Evolutionary conservation across 2,113 vertebrate species (phyloP).

Genomic region (Barnardius zonarius): DNA sequence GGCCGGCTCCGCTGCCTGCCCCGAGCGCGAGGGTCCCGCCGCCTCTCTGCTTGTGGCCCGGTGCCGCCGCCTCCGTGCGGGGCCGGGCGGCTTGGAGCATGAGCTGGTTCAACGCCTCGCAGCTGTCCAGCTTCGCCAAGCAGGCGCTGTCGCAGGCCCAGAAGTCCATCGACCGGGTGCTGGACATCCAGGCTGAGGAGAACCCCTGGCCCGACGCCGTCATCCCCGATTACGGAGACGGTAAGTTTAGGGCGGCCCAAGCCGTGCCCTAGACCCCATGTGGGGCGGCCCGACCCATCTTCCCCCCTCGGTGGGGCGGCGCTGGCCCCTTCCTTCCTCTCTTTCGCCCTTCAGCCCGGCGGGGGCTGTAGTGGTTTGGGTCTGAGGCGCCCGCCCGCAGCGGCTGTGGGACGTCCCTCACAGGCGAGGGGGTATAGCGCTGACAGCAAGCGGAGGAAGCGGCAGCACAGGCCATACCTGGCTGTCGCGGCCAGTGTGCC

Average conservation of each 20-base stretch:
- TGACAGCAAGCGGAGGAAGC: not conserved
- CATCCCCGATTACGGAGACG: conserved; percentile 76
- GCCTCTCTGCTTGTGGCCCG: not conserved
- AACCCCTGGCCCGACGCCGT: conserved; percentile 80
- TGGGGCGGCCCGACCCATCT: not conserved
- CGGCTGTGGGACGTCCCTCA: fast-evolving
- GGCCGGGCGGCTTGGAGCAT: conserved; percentile 61
- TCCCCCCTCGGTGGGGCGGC: not conserved
- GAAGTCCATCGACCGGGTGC: conserved; percentile 95
- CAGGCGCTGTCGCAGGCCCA: conserved; percentile 96
- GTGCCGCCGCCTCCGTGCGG: not conserved
- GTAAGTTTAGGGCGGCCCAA: conserved; percentile 60
- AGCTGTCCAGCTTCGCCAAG: conserved; percentile 95
- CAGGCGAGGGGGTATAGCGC: not conserved
- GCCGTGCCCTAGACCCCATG: no score
- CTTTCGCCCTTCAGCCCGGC: not conserved
- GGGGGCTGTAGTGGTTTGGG: not conserved
- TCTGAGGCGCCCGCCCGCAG: no score
- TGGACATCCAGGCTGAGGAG: conserved; percentile 95
- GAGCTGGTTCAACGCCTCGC: conserved; percentile 99
- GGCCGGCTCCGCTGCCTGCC: no score
- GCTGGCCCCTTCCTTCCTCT: not conserved
- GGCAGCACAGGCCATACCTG: not conserved
- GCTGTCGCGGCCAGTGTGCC: not conserved
- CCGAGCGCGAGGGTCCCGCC: not conserved